Base-by-base conservation (phyloP, 1,140 invertebrate genomes). In the Heterodera schachtii region DNA sequence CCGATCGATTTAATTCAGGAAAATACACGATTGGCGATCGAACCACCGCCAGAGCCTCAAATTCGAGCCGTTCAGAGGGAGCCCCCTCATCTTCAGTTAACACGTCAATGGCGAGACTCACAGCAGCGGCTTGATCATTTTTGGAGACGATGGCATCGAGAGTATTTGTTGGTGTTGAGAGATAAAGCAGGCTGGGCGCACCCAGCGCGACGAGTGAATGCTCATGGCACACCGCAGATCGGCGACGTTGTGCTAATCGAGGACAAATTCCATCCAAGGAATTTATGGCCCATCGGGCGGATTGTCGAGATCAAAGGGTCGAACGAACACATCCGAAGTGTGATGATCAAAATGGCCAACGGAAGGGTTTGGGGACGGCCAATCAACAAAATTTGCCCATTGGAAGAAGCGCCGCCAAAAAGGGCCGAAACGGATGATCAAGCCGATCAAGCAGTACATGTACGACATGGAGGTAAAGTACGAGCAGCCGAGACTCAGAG, bases 1-100 rank as follows among this genome's bases (percentile, higher is more conserved):
- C 71, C 71, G 6, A 73, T 46, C 44, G 71, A 73, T 73, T 49
- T 73, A 4, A 73, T 73, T 8, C 71, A 73, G 31, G 49, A 73
- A 7, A 73, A 49, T 21, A 49, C 13, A n/a, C 71, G 44, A 31
- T 19, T 46, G 4, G 13, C 19, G 7, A 7, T 73, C 44, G 71
- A 31, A 6, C 4, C 21, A 31, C 16, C 71, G 49, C 5, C 44
- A 1, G 16, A 16, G 16, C 44, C 44, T n/a, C 13, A 52, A 52
- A 52, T 52, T 31, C 8, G 16, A 73, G 44, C 71, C 16, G 21
- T 4, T 21, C 71, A 5, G 71, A 73, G 11, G 49, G 21, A 73
- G 16, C 44, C 43, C 16, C 71, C 13, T 16, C 21, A 73, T 4
- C 4, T 73, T 21, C 43, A 49, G 31, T 19, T 16, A 6, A 44